Percentiles rank a stretch among this genome's conserved stretches.
Conservation (phyloP, 2,888 invertebrate genomes). For the Hipparchia sbordonii region DNA sequence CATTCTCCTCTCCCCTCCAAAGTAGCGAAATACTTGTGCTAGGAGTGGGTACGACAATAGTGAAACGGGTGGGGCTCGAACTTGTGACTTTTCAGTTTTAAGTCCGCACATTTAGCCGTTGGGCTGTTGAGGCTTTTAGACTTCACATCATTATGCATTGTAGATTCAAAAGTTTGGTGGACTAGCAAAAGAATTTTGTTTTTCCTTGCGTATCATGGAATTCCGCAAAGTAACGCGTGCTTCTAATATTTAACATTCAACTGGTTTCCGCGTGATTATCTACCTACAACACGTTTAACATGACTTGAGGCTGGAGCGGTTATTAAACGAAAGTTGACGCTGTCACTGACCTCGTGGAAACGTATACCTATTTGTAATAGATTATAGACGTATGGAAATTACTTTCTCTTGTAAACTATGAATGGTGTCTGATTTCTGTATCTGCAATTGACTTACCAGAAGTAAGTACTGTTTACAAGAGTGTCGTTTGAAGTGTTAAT, state of each 20-base stretch:
- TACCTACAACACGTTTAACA: conserved; percentile 53
- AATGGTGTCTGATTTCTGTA: conserved; percentile 1
- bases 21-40: too few relatives aligned
- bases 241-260: conserved; percentile 28
- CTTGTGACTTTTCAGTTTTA: too few relatives aligned
- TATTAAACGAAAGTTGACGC: conserved; percentile 60
- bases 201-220: too few relatives aligned
- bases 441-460: background rate
- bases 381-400: conserved; percentile 42
- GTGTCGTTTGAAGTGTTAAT: background rate
- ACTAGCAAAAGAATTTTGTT: too few relatives aligned
- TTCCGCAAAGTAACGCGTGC: too few relatives aligned
- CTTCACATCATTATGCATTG: too few relatives aligned
- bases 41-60: too few relatives aligned
- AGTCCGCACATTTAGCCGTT: too few relatives aligned
- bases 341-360: conserved; percentile 43
- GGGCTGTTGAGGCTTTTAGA: too few relatives aligned
- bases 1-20: too few relatives aligned
- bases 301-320: conserved; percentile 45
- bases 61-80: too few relatives aligned
- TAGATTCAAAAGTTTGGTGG: too few relatives aligned
- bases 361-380: conserved; percentile 41
- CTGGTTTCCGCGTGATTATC: conserved; percentile 46
- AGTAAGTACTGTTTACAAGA: background rate
- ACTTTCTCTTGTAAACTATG: conserved; percentile 45